phyloP scores from a whole-genome alignment of 1,140 invertebrate species.

The Lepidurus apus region DNA sequence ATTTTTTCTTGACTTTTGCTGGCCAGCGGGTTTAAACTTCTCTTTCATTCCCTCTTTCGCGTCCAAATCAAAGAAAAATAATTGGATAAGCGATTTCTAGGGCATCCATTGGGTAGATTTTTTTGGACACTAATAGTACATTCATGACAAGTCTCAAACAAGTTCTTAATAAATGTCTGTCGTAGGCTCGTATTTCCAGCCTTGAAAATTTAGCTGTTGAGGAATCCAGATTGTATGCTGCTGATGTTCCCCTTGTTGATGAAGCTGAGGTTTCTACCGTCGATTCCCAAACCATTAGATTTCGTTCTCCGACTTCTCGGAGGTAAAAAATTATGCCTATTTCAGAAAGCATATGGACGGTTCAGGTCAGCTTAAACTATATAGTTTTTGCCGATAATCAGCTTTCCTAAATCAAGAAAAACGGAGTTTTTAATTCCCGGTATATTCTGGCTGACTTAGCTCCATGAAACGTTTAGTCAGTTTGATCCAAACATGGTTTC shows the following conservation, averaged over 20 bases:
- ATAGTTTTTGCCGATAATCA: constrained; percentile 32
- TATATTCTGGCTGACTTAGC: neutral
- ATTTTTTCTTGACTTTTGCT: no score
- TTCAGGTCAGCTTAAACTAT: constrained; percentile 34
- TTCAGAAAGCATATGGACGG: constrained; percentile 30
- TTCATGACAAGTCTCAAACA: neutral
- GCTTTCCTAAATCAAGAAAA: constrained; percentile 3
- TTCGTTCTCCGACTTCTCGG: constrained; percentile 74
- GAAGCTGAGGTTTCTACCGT: constrained; percentile 58
- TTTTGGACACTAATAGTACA: no score
- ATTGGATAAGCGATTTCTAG: no score
- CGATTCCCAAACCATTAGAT: constrained; percentile 61
- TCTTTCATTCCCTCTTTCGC: no score
- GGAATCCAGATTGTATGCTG: constrained; percentile 65
- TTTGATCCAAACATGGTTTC: neutral
- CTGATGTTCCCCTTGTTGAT: constrained; percentile 67
- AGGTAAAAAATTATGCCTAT: constrained; percentile 56
- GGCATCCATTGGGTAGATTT: no score
- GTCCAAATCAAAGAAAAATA: no score
- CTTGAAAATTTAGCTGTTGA: constrained; percentile 52
- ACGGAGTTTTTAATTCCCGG: neutral
- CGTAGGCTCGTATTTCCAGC: constrained; percentile 49
- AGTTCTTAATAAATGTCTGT: constrained; percentile 33
- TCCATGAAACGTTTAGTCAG: neutral
- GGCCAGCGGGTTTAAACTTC: no score